phyloP scores from a whole-genome alignment of 2,888 invertebrate genomes.

The Zygothrica quintamaculata region DNA sequence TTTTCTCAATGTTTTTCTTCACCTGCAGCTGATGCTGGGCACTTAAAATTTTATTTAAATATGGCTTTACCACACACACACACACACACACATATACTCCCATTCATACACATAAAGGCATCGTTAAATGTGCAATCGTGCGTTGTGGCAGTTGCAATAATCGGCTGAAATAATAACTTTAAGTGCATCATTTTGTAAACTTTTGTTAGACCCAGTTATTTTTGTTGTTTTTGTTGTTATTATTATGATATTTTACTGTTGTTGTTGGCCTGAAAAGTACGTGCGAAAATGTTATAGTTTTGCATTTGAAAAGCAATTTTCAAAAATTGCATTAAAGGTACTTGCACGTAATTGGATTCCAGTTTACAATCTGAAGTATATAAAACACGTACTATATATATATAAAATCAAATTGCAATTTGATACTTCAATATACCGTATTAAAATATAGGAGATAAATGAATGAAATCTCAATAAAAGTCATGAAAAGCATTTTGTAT shows the following conservation, averaged over 20 bases:
- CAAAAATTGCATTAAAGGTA: conserved; percentile 36
- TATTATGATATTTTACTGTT: conserved; percentile 4
- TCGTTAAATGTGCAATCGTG: conserved; percentile 75
- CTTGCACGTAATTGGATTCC: conserved; percentile 14
- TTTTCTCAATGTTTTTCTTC: conserved; percentile 15
- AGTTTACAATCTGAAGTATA: conserved; percentile 2
- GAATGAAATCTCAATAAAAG: no score
- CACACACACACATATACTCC: neutral
- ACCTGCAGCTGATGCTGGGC: conserved; percentile 43
- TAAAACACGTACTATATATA: conserved; percentile 6
- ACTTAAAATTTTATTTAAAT: conserved; percentile 78
- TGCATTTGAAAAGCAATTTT: conserved; percentile 40
- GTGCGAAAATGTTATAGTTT: conserved; percentile 53
- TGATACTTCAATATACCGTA: neutral
- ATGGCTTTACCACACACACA: conserved; percentile 44
- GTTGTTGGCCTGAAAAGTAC: conserved; percentile 37
- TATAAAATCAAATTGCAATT: no score
- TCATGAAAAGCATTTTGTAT: no score
- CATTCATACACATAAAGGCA: conserved; percentile 32
- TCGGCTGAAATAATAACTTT: conserved; percentile 74
- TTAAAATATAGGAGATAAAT: no score
- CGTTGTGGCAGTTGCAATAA: conserved; percentile 69
- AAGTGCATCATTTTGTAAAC: conserved; percentile 72
- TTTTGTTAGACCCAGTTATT: conserved; percentile 43
- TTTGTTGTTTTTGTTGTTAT: conserved; percentile 7